These are phyloP conservation scores for Tetragnatha montana DNA, from an alignment of 2,888 invertebrate genomes.

Conservation along the genomic window DNA sequence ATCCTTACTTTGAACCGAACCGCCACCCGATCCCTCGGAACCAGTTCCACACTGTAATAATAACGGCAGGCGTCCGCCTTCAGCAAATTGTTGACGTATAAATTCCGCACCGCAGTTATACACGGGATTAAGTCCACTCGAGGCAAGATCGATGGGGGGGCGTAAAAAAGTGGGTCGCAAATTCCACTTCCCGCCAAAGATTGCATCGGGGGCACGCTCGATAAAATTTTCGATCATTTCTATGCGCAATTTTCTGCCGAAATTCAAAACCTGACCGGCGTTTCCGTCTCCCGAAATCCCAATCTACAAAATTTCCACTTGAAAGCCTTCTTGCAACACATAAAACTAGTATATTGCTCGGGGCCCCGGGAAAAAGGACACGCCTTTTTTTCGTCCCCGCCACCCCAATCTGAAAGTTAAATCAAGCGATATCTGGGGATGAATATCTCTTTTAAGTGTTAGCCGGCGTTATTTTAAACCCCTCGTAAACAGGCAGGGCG, in stretches of 20 bases:
- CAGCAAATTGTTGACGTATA: constrained; percentile 66
- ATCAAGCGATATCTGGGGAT: constrained; percentile 54
- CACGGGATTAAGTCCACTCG: constrained; percentile 60
- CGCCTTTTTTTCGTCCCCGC: constrained; percentile 1
- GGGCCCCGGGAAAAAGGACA: constrained; percentile 29
- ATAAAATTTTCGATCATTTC: constrained; percentile 70
- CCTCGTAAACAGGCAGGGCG: neutral
- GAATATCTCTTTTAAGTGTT: constrained; percentile 35
- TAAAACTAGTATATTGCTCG: constrained; percentile 64
- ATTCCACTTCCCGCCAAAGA: constrained; percentile 64
- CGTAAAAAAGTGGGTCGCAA: constrained; percentile 54
- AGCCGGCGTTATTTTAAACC: constrained; percentile 8
- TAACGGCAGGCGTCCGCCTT: constrained; percentile 18
- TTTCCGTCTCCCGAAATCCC: constrained; percentile 59
- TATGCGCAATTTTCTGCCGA: constrained; percentile 70
- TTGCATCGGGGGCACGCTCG: constrained; percentile 66
- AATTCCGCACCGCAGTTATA: constrained; percentile 61
- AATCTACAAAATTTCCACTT: constrained; percentile 70
- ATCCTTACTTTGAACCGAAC: too few species aligned
- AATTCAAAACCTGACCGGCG: constrained; percentile 67
- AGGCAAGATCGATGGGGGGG: constrained; percentile 55
- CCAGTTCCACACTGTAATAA: constrained; percentile 7
- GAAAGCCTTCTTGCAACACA: constrained; percentile 65
- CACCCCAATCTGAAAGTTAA: constrained; percentile 66
- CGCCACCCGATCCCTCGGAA: constrained; percentile 15